phyloP scores from a whole-genome alignment of 2,888 invertebrate species.

The Leptopilina myrica region DNA sequence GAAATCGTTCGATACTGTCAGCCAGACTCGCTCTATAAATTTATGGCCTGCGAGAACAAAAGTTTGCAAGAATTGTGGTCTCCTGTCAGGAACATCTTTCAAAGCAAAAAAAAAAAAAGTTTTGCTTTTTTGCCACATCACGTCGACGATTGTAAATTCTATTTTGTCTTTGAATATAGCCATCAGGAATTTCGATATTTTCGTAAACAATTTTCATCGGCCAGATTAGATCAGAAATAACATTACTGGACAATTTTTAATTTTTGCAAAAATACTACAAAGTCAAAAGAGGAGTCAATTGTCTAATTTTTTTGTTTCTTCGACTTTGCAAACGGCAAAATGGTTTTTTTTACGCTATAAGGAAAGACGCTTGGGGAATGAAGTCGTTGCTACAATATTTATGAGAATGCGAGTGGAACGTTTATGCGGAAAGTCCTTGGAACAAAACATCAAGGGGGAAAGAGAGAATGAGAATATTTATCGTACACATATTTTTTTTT shows the following conservation, averaged over 20 bases:
- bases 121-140: constrained; percentile 29
- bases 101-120: not conserved
- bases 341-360: too few species aligned
- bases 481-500: constrained; percentile 46
- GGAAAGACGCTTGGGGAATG: constrained; percentile 54
- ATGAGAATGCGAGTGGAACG: constrained; percentile 51
- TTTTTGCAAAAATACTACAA: too few species aligned
- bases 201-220: too few species aligned
- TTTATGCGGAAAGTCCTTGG: constrained; percentile 53
- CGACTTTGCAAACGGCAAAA: too few species aligned
- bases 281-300: too few species aligned
- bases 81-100: constrained; percentile 34
- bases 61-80: constrained; percentile 34
- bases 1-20: constrained; percentile 36
- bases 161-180: too few species aligned
- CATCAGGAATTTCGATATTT: too few species aligned
- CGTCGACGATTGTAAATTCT: not conserved
- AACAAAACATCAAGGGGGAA: constrained; percentile 46
- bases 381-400: constrained; percentile 54
- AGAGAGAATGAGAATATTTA: constrained; percentile 53
- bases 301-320: too few species aligned
- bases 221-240: too few species aligned
- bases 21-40: constrained; percentile 1
- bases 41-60: constrained; percentile 35
- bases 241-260: too few species aligned